These are phyloP conservation scores for Limnephilus rhombicus DNA, from an alignment of 2,888 invertebrate species.

Conservation along the genomic window DNA sequence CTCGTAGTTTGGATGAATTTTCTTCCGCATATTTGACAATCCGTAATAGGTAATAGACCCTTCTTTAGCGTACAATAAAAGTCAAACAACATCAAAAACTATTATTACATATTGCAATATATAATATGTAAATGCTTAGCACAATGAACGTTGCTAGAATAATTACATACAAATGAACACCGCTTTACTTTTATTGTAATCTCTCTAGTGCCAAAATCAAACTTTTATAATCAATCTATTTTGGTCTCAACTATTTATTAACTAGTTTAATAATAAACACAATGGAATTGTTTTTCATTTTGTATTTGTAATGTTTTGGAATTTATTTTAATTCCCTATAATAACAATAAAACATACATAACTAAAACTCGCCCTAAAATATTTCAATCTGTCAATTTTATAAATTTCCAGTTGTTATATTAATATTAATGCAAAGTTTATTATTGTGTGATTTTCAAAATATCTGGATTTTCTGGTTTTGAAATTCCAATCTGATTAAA, in stretches of 20 bases:
- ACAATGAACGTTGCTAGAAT: neutral
- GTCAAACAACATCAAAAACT: neutral
- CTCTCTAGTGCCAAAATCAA: neutral
- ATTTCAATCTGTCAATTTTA: neutral
- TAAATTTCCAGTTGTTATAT: neutral
- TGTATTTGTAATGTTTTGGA: conserved; percentile 1
- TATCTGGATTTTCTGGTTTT: neutral
- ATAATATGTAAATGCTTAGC: neutral
- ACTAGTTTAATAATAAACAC: neutral
- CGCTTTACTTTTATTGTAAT: neutral
- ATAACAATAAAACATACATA: neutral
- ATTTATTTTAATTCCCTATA: neutral
- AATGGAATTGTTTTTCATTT: neutral
- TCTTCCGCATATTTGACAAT: neutral
- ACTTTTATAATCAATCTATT: neutral
- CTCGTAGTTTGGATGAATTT: neutral
- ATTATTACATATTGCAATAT: neutral
- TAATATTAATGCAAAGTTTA: neutral
- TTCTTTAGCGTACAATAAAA: neutral
- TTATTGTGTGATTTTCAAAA: neutral
- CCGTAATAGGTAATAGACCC: neutral
- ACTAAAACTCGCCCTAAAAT: neutral
- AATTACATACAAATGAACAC: neutral
- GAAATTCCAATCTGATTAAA: neutral
- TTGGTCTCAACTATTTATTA: neutral